Conservation (phyloP, 2,113 vertebrate genomes). For the Calidris pugnax region DNA sequence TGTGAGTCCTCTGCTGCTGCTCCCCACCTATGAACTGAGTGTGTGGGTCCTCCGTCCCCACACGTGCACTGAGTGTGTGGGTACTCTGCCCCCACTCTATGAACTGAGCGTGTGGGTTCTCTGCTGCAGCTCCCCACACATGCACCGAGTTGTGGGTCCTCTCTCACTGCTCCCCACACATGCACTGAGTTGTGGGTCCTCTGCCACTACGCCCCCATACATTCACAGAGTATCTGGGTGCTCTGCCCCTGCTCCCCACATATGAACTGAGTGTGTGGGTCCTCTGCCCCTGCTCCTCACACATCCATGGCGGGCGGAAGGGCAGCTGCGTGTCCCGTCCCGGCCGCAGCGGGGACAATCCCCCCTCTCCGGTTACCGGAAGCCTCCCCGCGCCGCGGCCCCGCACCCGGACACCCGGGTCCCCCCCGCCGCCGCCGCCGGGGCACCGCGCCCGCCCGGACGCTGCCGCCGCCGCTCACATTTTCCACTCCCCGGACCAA, state of each 20-base stretch:
- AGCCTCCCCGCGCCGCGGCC: background rate
- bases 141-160: background rate
- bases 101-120: background rate
- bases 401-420: background rate
- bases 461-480: constrained; percentile 4
- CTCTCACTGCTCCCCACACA: background rate
- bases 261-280: background rate
- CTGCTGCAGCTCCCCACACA: accelerated
- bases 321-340: background rate
- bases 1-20: background rate
- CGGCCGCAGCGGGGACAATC: background rate
- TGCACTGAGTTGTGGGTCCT: no score
- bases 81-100: no score
- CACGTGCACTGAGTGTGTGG: no score
- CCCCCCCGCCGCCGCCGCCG: background rate
- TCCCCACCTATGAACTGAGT: no score
- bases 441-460: constrained; percentile 28
- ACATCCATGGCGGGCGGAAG: background rate
- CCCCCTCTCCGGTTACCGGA: constrained; percentile 2
- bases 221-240: no score
- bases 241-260: background rate
- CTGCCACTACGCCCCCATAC: background rate
- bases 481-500: constrained; percentile 15
- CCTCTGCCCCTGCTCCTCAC: background rate
- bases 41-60: no score